Evolutionary conservation across 2,797 vertebrate species (phyloP), one percentile per base, ranked within the genome.

Genomic region (Parotocinclus haroldoi): DNA sequence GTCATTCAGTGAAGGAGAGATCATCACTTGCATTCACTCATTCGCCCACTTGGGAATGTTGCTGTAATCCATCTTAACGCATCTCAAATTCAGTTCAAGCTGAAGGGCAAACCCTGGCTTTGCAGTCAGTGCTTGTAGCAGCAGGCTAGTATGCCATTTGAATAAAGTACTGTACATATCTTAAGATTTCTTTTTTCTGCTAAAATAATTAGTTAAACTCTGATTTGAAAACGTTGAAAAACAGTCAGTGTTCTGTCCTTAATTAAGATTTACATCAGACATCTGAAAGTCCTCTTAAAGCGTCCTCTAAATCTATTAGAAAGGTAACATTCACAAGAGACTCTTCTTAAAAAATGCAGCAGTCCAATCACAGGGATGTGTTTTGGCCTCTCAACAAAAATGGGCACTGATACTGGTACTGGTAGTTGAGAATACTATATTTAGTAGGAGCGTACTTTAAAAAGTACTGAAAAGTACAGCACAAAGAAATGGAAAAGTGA

Each of bases 341-440:
- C 46, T 38, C 53, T 18, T 14, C 63, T 36, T 55, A 46, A 64
- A 62, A 54, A 64, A 65, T 65, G 18, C 42, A 65, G 51, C 40
- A 18, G 52, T 14, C 17, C 18, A 40, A 17, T 55, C 63, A 55
- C 27, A 36, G 51, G 16, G 36, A 66, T 48, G 53, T 48, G 42
- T 39, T 39, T 66, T 39, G 18, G 44, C 63, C 46, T 14, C 52
- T 48, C 12, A 53, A 16, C 4, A 27, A 50, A 50, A 50, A 50
- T 50, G 14, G 6, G 14, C 48, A 50, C 14, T 50, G 4, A 50
- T 14, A 50, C 14, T 16, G 4, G 6, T 16, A 50, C 16, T 8
- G 8, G n/a, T 8, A n/a, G 16, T 9, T 50, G 8, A 2, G 14
- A 16, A 50, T 50, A 16, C 9, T 5, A 7, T 14, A 14, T 16